A percentile compares a stretch with the other conserved stretches of the same genome.
Evolutionary conservation across 2,888 invertebrate genomes (phyloP).

Genomic region (Pogonocherus hispidulus): DNA sequence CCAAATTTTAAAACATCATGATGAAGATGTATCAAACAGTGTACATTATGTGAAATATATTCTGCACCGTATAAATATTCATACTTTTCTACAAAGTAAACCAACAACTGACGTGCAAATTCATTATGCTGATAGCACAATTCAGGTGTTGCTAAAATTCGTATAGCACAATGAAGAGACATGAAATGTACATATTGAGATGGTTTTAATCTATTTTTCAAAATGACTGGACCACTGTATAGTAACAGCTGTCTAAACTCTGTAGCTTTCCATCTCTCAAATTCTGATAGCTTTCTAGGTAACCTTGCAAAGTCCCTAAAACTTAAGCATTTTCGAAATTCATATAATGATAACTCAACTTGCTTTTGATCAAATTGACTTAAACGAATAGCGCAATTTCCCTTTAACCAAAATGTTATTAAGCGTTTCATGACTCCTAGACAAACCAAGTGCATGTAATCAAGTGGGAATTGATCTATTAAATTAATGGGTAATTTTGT

Average conservation of each 20-base stretch:
- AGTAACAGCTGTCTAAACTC: slow-evolving; percentile 46
- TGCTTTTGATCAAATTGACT: slow-evolving; percentile 3
- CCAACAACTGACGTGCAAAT: slow-evolving; percentile 22
- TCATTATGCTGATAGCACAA: not conserved
- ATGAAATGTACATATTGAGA: slow-evolving; percentile 40
- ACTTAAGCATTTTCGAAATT: slow-evolving; percentile 5
- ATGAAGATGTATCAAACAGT: slow-evolving; percentile 43
- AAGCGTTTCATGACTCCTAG: slow-evolving; percentile 32
- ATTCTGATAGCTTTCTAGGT: not conserved
- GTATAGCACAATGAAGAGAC: slow-evolving; percentile 38
- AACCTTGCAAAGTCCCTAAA: not conserved
- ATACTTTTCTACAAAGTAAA: slow-evolving; percentile 23
- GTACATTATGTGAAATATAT: slow-evolving; percentile 43
- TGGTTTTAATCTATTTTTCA: slow-evolving; percentile 30
- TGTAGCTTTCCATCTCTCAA: slow-evolving; percentile 39
- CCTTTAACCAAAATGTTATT: slow-evolving; percentile 43
- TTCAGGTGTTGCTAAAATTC: slow-evolving; percentile 30
- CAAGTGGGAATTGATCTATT: slow-evolving; percentile 22
- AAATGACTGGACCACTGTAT: slow-evolving; percentile 44
- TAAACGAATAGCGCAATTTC: slow-evolving; percentile 14
- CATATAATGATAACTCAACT: not conserved
- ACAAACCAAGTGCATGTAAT: slow-evolving; percentile 34
- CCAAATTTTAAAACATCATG: slow-evolving; percentile 46
- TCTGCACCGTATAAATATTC: slow-evolving; percentile 43
- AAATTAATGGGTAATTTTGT: slow-evolving; percentile 12